Conservation (phyloP, 2,113 vertebrate species). For the Zosterops lateralis region DNA sequence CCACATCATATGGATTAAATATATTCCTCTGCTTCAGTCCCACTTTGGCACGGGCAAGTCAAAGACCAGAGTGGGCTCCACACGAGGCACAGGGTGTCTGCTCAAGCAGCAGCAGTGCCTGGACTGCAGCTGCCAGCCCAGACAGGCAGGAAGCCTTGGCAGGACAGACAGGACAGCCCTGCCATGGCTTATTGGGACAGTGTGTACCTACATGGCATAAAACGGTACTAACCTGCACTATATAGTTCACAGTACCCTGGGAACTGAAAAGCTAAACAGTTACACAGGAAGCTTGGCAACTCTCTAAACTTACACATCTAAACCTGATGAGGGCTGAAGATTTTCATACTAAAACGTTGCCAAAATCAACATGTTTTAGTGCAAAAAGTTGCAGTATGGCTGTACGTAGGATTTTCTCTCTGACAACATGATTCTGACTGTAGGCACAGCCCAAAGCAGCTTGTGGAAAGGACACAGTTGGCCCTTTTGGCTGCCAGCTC, state of each 20-base stretch:
- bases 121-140: background rate
- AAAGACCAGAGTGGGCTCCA: background rate
- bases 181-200: background rate
- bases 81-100: fast-evolving
- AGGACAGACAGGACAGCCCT: too few relatives aligned
- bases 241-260: background rate
- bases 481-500: background rate
- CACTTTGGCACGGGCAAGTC: background rate
- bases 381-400: background rate
- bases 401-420: background rate
- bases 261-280: background rate
- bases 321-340: background rate
- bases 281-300: background rate
- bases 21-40: background rate
- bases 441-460: background rate
- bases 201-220: background rate
- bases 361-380: background rate
- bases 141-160: background rate
- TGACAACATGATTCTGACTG: background rate
- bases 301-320: background rate
- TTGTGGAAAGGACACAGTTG: background rate
- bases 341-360: background rate
- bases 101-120: background rate
- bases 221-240: fast-evolving
- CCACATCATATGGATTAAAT: background rate